These are phyloP conservation scores for Plecotus auritus DNA, from an alignment of 2,113 vertebrate species.

Conservation along the genomic window DNA sequence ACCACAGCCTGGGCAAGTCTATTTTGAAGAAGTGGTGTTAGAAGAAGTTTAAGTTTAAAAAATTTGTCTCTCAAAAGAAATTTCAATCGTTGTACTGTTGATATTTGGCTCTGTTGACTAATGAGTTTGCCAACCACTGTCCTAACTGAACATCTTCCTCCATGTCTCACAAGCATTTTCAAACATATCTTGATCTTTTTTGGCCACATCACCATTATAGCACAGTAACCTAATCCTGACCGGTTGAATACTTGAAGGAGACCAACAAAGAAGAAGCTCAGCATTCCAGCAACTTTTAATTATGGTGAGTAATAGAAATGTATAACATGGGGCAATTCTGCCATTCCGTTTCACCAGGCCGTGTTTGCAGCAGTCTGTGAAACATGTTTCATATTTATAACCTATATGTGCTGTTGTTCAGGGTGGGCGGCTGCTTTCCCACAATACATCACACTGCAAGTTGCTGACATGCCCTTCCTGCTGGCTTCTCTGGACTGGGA, in stretches of 20 bases:
- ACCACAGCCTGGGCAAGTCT: too few species aligned
- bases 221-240: not conserved
- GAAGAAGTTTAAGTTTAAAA: too few species aligned
- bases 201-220: not conserved
- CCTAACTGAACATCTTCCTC: not conserved
- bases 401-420: constrained; percentile 13
- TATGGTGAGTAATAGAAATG: constrained; percentile 11
- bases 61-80: too few species aligned
- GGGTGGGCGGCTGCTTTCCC: not conserved
- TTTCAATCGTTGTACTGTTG: too few species aligned
- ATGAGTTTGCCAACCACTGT: too few species aligned
- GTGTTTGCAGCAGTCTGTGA: not conserved
- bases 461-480: constrained; percentile 50
- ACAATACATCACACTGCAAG: constrained; percentile 15
- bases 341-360: not conserved
- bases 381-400: constrained; percentile 60
- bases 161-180: not conserved
- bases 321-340: not conserved
- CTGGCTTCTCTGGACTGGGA: constrained; percentile 48
- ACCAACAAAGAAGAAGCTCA: not conserved
- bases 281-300: not conserved
- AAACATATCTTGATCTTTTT: not conserved
- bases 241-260: not conserved
- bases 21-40: too few species aligned
- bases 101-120: too few species aligned